Conservation (phyloP, 2,113 vertebrate species). For the Odocoileus hemionus region DNA sequence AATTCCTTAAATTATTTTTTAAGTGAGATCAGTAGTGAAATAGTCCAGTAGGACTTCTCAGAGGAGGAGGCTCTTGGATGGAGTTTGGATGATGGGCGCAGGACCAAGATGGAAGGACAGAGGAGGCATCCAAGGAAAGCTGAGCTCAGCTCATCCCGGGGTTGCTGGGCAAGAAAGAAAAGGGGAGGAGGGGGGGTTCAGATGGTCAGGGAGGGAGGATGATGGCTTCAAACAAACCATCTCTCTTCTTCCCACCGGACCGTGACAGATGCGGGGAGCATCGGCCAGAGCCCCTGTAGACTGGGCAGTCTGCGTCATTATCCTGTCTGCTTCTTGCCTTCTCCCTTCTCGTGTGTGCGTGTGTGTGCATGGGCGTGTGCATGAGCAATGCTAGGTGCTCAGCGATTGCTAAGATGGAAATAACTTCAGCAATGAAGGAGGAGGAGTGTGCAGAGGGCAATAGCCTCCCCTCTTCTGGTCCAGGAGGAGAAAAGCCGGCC, state of each 20-base stretch:
- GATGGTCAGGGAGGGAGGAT: background rate
- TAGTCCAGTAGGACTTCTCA: background rate
- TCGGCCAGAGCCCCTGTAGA: background rate
- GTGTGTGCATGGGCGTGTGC: rapidly evolving
- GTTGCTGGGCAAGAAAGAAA: background rate
- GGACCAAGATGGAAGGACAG: background rate
- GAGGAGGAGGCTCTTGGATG: background rate
- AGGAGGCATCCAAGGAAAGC: background rate
- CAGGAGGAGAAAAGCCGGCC: background rate
- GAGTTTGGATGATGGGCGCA: background rate
- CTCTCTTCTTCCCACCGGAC: background rate
- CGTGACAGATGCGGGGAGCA: background rate
- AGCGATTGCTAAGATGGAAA: background rate
- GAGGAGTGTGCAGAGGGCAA: background rate
- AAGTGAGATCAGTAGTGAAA: background rate
- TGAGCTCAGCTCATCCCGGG: background rate
- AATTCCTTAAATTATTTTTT: background rate
- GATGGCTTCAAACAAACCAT: background rate
- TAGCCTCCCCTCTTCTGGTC: background rate
- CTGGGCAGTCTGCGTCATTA: background rate
- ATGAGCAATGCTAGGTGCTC: too few relatives aligned
- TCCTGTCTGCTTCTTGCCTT: background rate
- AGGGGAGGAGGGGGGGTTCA: background rate
- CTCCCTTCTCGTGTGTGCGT: background rate
- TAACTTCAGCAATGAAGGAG: background rate